Evolutionary conservation across 2,113 vertebrate genomes (phyloP).

Genomic region (Euleptes europaea): DNA sequence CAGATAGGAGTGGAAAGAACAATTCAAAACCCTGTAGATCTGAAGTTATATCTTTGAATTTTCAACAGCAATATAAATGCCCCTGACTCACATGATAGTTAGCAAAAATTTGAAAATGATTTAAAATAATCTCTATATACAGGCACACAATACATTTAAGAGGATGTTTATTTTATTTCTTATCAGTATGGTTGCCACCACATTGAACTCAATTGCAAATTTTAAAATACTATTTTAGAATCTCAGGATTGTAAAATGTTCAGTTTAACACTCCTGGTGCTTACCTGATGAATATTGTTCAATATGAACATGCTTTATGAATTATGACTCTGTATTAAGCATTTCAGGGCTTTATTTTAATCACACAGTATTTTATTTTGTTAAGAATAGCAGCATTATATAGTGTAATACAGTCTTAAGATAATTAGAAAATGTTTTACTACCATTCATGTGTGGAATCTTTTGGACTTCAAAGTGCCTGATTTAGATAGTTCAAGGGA

Average conservation of each 20-base stretch:
- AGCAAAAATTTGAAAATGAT: background rate
- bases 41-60: slow-evolving; percentile 27
- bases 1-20: slow-evolving; percentile 44
- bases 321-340: slow-evolving; percentile 49
- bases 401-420: slow-evolving; percentile 55
- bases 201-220: too few species aligned
- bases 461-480: slow-evolving; percentile 65
- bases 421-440: slow-evolving; percentile 72
- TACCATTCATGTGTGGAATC: slow-evolving; percentile 65
- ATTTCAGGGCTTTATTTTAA: slow-evolving; percentile 56
- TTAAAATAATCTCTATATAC: background rate
- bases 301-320: slow-evolving; percentile 27
- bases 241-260: background rate
- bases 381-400: slow-evolving; percentile 52
- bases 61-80: slow-evolving; percentile 16
- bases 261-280: rapidly evolving
- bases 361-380: slow-evolving; percentile 54
- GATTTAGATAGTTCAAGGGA: slow-evolving; percentile 60
- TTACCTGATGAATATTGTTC: slow-evolving; percentile 7
- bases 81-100: background rate
- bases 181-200: too few species aligned
- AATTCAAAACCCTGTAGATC: slow-evolving; percentile 52
- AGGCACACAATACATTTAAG: background rate
- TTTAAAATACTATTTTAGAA: background rate
- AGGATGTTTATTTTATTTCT: background rate